Conservation (phyloP, 2,113 vertebrate genomes). For the Leptosomus discolor region DNA sequence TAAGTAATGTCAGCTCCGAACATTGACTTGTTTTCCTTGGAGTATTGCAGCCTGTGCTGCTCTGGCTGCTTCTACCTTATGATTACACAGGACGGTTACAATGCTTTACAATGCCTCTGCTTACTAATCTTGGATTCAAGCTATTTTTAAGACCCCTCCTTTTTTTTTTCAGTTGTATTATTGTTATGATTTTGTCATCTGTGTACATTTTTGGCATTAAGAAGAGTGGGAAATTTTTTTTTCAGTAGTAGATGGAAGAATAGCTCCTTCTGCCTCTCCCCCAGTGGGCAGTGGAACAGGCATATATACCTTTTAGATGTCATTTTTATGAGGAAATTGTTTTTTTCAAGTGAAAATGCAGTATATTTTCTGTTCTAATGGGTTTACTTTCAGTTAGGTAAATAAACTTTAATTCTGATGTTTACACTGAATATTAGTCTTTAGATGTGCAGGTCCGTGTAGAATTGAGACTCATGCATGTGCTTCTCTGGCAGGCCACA, state of each 20-base stretch:
- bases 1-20: background rate
- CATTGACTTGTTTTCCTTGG: background rate
- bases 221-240: background rate
- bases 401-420: background rate
- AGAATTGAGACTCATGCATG: background rate
- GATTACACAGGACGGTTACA: background rate
- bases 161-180: background rate
- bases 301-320: fast-evolving
- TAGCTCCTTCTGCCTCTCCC: background rate
- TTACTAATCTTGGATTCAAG: background rate
- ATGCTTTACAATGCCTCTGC: background rate
- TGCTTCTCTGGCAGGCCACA: background rate
- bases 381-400: background rate
- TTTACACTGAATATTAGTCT: background rate
- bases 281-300: background rate
- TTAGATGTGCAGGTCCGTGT: background rate
- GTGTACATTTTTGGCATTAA: background rate
- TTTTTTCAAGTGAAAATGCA: background rate
- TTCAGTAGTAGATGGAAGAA: background rate
- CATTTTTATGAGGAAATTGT: background rate
- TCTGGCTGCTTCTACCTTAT: background rate
- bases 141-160: background rate
- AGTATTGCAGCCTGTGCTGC: background rate
- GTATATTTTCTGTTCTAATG: background rate
- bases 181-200: background rate